Percentiles rank a stretch among this genome's conserved stretches.
Conservation (phyloP, 2,113 vertebrate genomes). For the Meriones unguiculatus region DNA sequence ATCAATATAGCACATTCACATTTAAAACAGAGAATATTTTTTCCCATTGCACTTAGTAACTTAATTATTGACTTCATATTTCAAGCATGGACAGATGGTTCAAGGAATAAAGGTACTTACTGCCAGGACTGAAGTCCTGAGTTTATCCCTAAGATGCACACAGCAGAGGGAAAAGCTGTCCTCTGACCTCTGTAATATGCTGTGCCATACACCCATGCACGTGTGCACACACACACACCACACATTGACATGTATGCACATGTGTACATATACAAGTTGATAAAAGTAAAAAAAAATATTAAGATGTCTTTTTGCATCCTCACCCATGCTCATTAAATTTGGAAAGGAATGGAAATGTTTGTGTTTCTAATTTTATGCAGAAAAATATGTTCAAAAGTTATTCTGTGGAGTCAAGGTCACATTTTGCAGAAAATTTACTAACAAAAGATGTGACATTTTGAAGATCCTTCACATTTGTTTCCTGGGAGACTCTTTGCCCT, state of each 20-base stretch:
- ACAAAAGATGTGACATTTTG: constrained; percentile 58
- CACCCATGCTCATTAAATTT: constrained; percentile 18
- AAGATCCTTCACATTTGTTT: constrained; percentile 35
- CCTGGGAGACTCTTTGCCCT: background rate
- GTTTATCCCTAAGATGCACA: too few relatives aligned
- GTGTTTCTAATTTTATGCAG: constrained; percentile 36
- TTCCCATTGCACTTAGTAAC: background rate
- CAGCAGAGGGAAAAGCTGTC: too few relatives aligned
- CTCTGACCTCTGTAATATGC: background rate
- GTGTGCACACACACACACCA: background rate
- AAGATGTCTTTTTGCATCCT: constrained; percentile 24
- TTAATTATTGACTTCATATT: background rate
- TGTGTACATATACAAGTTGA: background rate
- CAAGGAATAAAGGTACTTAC: background rate
- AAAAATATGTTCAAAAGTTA: constrained; percentile 18
- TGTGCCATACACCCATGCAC: background rate
- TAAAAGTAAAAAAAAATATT: background rate
- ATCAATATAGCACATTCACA: background rate
- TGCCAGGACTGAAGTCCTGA: background rate
- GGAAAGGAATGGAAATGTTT: constrained; percentile 49
- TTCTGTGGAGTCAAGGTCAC: constrained; percentile 1
- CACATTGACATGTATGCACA: background rate
- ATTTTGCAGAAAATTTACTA: constrained; percentile 55
- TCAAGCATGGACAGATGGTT: background rate
- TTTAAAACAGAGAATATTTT: background rate